Evolutionary conservation across 2,888 invertebrate genomes (phyloP).

Genomic region (Agonopterix alstromeriana): DNA sequence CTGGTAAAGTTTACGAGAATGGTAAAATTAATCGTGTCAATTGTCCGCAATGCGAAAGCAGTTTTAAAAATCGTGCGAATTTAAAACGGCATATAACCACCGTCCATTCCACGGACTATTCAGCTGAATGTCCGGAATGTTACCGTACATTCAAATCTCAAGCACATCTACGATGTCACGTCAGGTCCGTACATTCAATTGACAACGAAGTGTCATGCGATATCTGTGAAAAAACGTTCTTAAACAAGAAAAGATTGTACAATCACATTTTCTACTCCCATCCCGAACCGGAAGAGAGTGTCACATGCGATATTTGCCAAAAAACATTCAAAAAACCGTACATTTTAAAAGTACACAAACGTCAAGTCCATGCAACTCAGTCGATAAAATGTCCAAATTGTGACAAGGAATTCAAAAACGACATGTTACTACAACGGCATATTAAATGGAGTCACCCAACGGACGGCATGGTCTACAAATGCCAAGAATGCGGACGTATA

Average conservation of each 20-base stretch:
- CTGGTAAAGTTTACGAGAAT: constrained; percentile 28
- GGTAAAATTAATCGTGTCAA: constrained; percentile 25
- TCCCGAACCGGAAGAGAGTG: constrained; percentile 22
- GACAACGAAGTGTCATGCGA: constrained; percentile 20
- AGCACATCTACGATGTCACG: constrained; percentile 26
- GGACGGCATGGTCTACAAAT: constrained; percentile 30
- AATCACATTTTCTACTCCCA: constrained; percentile 36
- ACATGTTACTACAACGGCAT: constrained; percentile 30
- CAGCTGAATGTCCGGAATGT: constrained; percentile 27
- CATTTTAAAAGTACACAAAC: constrained; percentile 30
- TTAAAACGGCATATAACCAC: constrained; percentile 24
- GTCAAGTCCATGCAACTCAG: constrained; percentile 25
- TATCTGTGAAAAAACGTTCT: constrained; percentile 26
- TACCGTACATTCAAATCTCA: constrained; percentile 27
- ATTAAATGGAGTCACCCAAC: constrained; percentile 30
- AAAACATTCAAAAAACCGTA: constrained; percentile 30
- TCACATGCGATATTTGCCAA: constrained; percentile 23
- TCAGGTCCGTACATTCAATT: constrained; percentile 23
- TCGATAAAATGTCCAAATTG: constrained; percentile 25
- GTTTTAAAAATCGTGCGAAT: constrained; percentile 26
- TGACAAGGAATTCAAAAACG: constrained; percentile 26
- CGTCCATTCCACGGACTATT: constrained; percentile 22
- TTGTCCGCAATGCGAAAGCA: constrained; percentile 21
- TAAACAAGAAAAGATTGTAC: constrained; percentile 26
- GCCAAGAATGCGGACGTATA: constrained; percentile 24